Evolutionary conservation across 2,888 invertebrate species (phyloP).

Genomic region (Phalangium opilio): DNA sequence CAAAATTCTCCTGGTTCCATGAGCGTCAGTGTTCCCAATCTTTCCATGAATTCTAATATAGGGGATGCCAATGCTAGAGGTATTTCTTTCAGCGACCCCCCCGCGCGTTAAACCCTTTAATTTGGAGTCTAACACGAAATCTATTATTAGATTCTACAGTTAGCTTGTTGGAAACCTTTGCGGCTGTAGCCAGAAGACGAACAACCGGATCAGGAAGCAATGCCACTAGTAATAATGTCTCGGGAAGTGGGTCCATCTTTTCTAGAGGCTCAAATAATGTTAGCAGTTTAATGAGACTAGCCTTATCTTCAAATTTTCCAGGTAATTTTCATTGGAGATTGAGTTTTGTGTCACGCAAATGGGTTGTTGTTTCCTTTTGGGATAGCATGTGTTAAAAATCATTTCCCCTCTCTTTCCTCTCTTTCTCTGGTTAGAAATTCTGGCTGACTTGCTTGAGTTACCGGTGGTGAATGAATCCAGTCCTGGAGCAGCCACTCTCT

Average conservation of each 20-base stretch:
- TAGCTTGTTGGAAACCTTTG: conserved; percentile 64
- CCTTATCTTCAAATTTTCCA: conserved; percentile 76
- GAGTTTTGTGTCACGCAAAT: neutral
- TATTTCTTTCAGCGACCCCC: too few relatives aligned
- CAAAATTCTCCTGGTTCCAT: conserved; percentile 40
- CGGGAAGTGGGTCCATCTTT: conserved; percentile 35
- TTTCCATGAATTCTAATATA: conserved; percentile 42
- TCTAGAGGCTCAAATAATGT: conserved; percentile 60
- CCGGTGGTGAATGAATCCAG: conserved; percentile 19
- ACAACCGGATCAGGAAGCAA: conserved; percentile 20
- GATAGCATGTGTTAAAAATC: neutral
- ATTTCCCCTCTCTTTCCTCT: neutral
- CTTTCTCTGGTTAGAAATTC: conserved; percentile 18
- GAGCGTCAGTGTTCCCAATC: conserved; percentile 90
- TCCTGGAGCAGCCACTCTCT: conserved; percentile 15
- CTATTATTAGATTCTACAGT: conserved; percentile 39
- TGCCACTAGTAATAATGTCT: conserved; percentile 19
- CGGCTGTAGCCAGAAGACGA: conserved; percentile 48
- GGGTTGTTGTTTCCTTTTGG: too few relatives aligned
- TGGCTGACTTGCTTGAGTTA: conserved; percentile 21
- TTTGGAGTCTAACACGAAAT: too few relatives aligned
- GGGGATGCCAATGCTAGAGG: conserved; percentile 1
- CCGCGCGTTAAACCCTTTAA: too few relatives aligned
- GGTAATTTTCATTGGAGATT: conserved; percentile 32
- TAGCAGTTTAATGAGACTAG: conserved; percentile 75